Evolutionary conservation across 2,888 invertebrate genomes (phyloP), one percentile per base, ranked within the genome.

Genomic region (Scrobipalpa atriplicella): DNA sequence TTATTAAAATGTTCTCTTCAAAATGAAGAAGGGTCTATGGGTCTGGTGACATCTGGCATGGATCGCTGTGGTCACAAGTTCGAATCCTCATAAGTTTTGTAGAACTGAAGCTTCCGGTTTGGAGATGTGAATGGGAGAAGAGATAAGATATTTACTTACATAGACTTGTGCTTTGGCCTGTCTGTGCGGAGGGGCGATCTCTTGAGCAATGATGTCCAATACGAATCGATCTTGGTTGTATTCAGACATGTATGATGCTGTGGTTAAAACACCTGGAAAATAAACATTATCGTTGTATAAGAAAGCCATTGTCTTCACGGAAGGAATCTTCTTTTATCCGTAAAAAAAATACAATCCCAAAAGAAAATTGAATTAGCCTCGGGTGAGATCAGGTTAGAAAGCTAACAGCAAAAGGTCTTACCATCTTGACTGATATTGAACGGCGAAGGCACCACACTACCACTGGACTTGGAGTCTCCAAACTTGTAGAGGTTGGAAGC

Each of bases 211-310:
- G 58, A 98, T 94, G 78, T 97, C 96, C 64, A 98, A 92, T 67
- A 97, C 95, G 80, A 98, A 98, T 61, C 97, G 92, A 79, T 98
- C 97, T 76, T 98, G 97, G 79, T 97, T 97, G 84, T 98, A 98
- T 80, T 98, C 97, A 0, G 97, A 95, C 95, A 98, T 96, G 77
- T 96, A 96, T 39, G 95, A 94, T 0, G 97, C 96, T 0, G 98
- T 97, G 68, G 94, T 94, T 38, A 97, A 86, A 1, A 91, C 77
- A 51, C 93, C 93, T 93, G 73, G 68, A 68, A 67, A 18, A 64
- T 29, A 16, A 29, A 39, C 38, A 9, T 38, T 9, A 21, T n/a
- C n/a, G n/a, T n/a, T n/a, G n/a, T n/a, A n/a, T n/a, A n/a, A n/a
- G n/a, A n/a, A n/a, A n/a, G n/a, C n/a, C n/a, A n/a, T n/a, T n/a